Evolutionary conservation across 2,113 vertebrate genomes (phyloP).

Genomic region (Cyphomyrus plagiostoma): DNA sequence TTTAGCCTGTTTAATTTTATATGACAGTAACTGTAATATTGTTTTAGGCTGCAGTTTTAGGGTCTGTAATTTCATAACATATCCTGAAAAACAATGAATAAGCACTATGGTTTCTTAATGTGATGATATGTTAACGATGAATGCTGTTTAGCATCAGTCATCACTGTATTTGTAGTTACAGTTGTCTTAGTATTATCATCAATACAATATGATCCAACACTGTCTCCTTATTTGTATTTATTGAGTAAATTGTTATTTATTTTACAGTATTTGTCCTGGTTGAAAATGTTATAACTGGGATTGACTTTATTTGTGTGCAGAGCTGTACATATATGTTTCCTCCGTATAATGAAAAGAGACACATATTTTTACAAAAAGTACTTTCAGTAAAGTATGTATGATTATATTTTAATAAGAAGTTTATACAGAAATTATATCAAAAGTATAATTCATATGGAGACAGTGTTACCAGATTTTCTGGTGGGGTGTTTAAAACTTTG

Average conservation of each 20-base stretch:
- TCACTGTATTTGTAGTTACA: not conserved
- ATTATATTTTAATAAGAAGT: constrained; percentile 9
- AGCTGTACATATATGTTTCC: not conserved
- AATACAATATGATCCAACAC: not conserved
- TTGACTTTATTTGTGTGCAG: not conserved
- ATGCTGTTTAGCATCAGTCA: not conserved
- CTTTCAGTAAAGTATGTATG: not conserved
- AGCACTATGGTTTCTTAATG: constrained; percentile 15
- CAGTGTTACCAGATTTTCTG: not conserved
- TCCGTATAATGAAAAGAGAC: not conserved
- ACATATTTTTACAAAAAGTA: constrained; percentile 3
- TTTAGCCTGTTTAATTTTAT: constrained; percentile 20
- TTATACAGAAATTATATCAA: not conserved
- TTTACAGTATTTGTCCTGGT: not conserved
- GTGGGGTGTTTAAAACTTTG: not conserved
- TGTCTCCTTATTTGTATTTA: constrained; percentile 1
- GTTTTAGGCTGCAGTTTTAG: constrained; percentile 7
- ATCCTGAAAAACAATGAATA: not conserved
- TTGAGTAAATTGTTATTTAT: not conserved
- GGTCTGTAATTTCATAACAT: constrained; percentile 20
- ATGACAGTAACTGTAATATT: not conserved
- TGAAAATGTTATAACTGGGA: not conserved
- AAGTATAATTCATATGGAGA: constrained; percentile 1
- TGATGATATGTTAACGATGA: not conserved
- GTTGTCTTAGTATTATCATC: not conserved